These are phyloP conservation scores for Drosophila serrata DNA, from an alignment of 1,140 invertebrate species.

Conservation along the genomic window DNA sequence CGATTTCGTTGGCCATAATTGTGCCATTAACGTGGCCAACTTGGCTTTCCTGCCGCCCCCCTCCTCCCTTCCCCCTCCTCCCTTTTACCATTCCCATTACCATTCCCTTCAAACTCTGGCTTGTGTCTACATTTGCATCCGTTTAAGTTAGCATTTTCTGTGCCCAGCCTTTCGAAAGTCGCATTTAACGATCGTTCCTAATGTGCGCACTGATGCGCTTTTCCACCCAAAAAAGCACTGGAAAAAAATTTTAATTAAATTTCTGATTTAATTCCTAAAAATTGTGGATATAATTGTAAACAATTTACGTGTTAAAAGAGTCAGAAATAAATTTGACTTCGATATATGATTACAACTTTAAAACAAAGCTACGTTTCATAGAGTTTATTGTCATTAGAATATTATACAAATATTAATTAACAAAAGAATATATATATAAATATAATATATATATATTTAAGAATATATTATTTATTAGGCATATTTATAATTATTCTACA, in stretches of 20 bases:
- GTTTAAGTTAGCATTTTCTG: conserved; percentile 57
- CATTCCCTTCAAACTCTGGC: conserved; percentile 36
- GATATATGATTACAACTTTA: too few relatives aligned
- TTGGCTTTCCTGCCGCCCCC: conserved; percentile 7
- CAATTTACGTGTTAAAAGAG: neutral
- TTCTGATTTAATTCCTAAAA: too few relatives aligned
- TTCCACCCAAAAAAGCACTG: conserved; percentile 34
- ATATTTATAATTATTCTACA: too few relatives aligned
- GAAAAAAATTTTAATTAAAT: neutral
- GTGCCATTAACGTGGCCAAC: conserved; percentile 75
- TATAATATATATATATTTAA: too few relatives aligned
- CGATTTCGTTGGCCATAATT: conserved; percentile 78
- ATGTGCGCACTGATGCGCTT: conserved; percentile 76
- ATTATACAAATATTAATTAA: too few relatives aligned
- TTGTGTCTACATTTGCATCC: conserved; percentile 83
- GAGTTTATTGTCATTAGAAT: too few relatives aligned
- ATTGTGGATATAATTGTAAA: neutral
- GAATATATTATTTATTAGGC: too few relatives aligned
- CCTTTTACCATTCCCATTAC: neutral
- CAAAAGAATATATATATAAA: too few relatives aligned
- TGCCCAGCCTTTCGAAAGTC: conserved; percentile 70
- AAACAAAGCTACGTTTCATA: too few relatives aligned
- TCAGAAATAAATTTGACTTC: too few relatives aligned
- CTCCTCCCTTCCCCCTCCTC: too few relatives aligned
- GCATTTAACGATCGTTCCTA: conserved; percentile 76